Base-by-base conservation (phyloP, 2,888 invertebrate genomes). In the Hypena proboscidalis region DNA sequence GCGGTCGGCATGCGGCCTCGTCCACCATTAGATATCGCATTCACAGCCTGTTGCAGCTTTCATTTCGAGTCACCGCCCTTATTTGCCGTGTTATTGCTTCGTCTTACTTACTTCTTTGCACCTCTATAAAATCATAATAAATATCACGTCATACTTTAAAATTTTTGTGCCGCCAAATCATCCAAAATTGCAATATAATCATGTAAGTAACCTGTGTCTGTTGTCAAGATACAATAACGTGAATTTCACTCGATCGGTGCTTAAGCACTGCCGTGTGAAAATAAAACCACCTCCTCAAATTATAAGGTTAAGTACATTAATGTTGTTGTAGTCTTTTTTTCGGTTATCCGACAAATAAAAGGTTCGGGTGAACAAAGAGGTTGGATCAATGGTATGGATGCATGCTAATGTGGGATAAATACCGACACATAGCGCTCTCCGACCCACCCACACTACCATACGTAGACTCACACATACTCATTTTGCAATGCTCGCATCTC, bases 361-460 rank as follows among this genome's bases (percentile, higher is more conserved):
- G 79, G 67, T 74, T 76, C 61, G 63, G 59, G 56, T 62, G 74
- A 78, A 84, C 82, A 82, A 84, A 83, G 80, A 80, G 79, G 76
- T 73, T 66, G 80, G 80, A 85, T 83, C 84, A 82, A 80, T 85
- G 81, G 76, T 78, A 78, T 81, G 81, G 82, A 84, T 84, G 81
- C 82, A 82, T 83, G 78, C 76, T 85, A 85, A 85, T 86, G 82
- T 81, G 81, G 83, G 80, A 83, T 84, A 85, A 85, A 85, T 82
- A 80, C 83, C 77, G 65, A 75, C 78, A 79, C 75, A 81, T 75
- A 72, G 64, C 54, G 73, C 68, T 65, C 67, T 62, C 67, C 70
- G 47, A 60, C 70, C 61, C 76, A 71, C 79, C 57, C 80, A 73
- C 74, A 74, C 72, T 38, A 17, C 19, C 36, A 21, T 17, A 32